Conservation (phyloP, 2,888 invertebrate species). For the Hybos culiciformis region DNA sequence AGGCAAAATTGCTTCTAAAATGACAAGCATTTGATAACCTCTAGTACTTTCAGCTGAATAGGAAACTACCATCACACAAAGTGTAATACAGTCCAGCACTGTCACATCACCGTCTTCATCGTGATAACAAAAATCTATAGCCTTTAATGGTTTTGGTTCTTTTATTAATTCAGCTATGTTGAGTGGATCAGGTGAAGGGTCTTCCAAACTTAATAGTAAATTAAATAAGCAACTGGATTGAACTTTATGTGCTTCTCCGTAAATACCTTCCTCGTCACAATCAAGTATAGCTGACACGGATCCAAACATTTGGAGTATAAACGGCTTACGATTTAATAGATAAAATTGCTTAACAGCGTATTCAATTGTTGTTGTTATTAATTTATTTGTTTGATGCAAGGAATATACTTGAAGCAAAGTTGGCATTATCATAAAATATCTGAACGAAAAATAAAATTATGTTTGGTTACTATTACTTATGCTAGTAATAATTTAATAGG, state of each 20-base stretch:
- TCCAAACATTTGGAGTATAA: conserved; percentile 98
- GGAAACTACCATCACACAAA: conserved; percentile 97
- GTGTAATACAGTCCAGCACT: conserved; percentile 92
- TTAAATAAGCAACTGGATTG: conserved; percentile 87
- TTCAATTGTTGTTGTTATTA: conserved; percentile 90
- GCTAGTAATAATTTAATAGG: too few relatives aligned
- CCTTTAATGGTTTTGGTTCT: conserved; percentile 79
- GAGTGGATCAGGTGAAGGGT: conserved; percentile 85
- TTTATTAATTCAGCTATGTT: conserved; percentile 87
- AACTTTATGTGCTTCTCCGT: conserved; percentile 86
- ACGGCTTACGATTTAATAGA: conserved; percentile 92
- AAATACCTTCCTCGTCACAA: conserved; percentile 72
- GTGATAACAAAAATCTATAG: conserved; percentile 96
- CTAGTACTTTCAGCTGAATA: conserved; percentile 92
- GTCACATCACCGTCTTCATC: conserved; percentile 96
- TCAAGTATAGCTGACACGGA: conserved; percentile 93
- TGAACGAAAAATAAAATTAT: conserved; percentile 25
- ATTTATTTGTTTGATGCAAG: conserved; percentile 91
- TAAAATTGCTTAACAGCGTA: conserved; percentile 99
- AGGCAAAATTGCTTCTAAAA: conserved; percentile 90
- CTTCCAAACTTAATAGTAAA: conserved; percentile 78
- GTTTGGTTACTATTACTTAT: background rate
- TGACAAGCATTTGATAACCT: conserved; percentile 70
- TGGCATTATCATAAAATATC: conserved; percentile 94
- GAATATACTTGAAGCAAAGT: conserved; percentile 93